Evolutionary conservation across 2,797 vertebrate species (phyloP), one percentile per base, ranked within the genome.

Genomic region (Phoeniculus purpureus): DNA sequence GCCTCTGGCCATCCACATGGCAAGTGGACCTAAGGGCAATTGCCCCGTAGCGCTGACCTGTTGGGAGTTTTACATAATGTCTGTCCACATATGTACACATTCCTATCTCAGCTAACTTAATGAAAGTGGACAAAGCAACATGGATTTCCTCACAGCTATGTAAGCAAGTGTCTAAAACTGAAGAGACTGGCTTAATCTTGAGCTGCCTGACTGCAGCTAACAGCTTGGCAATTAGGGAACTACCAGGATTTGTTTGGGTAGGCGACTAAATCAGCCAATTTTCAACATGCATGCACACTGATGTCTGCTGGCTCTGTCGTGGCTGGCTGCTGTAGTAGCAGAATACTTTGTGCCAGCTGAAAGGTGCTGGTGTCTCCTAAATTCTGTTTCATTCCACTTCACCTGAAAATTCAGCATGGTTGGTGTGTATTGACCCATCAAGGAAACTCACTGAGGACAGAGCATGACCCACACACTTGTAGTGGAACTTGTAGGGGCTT

Each of bases 211-310:
- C 76, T 76, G 90, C 90, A 92, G 40, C 86, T 93, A 94, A 93
- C 67, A 87, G 81, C 52, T 81, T 93, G 88, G 92, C 84, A 95
- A 81, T 85, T 89, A 93, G 81, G 54, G 90, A 92, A 81, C 81
- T 85, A 93, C 62, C 29, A 87, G 76, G 52, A 90, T 83, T 92
- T 52, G 0, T 70, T 81, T 94, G 86, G 62, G 61, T 45, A 87
- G 90, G 93, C 79, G 83, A 92, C 93, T 94, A 92, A 92, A 93
- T 95, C 90, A 94, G 93, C 92, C 90, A 90, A 85, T 95, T 95
- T 95, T 94, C 91, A 80, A 93, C 94, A 93, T 94, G 92, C 90
- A 83, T 87, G 93, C 91, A 93, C 95, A 94, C 73, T 89, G 87
- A 86, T 93, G 62, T 83, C 92, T 85, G n/a, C 73, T 89, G 94